Evolutionary conservation across 2,113 vertebrate species (phyloP).

Genomic region (Aspiorhynchus laticeps): DNA sequence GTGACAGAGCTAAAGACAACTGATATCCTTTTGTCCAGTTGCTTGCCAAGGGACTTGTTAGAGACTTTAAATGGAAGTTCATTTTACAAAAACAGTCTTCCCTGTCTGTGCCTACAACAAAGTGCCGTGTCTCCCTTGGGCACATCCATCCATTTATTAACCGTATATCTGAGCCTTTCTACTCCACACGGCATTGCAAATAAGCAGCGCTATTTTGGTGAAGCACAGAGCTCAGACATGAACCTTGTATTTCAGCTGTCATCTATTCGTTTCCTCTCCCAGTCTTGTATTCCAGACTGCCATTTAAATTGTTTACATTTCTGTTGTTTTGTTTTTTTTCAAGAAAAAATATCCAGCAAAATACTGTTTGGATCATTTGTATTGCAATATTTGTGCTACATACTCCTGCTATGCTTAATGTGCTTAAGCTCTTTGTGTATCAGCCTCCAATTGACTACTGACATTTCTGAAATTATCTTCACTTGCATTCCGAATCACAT

Average conservation of each 20-base stretch:
- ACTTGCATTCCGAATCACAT: not conserved
- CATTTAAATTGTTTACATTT: conserved; percentile 11
- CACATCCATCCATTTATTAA: not conserved
- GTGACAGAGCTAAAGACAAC: not conserved
- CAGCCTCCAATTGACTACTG: not conserved
- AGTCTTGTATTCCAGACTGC: not conserved
- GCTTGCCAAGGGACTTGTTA: conserved; percentile 6
- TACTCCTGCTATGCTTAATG: not conserved
- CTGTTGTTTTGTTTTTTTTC: not conserved
- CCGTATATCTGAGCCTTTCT: not conserved
- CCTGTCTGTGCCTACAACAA: not conserved
- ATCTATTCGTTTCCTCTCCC: not conserved
- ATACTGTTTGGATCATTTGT: not conserved
- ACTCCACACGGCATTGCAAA: not conserved
- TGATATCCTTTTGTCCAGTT: conserved; percentile 11
- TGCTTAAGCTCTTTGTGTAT: not conserved
- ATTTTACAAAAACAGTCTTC: not conserved
- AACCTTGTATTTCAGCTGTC: not conserved
- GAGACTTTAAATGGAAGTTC: not conserved
- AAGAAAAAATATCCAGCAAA: not conserved
- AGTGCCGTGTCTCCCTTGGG: not conserved
- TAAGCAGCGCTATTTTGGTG: not conserved
- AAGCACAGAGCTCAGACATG: not conserved
- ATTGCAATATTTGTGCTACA: not conserved
- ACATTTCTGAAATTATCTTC: not conserved